Conservation (phyloP, 2,797 vertebrate species). For the Falco berigora region DNA sequence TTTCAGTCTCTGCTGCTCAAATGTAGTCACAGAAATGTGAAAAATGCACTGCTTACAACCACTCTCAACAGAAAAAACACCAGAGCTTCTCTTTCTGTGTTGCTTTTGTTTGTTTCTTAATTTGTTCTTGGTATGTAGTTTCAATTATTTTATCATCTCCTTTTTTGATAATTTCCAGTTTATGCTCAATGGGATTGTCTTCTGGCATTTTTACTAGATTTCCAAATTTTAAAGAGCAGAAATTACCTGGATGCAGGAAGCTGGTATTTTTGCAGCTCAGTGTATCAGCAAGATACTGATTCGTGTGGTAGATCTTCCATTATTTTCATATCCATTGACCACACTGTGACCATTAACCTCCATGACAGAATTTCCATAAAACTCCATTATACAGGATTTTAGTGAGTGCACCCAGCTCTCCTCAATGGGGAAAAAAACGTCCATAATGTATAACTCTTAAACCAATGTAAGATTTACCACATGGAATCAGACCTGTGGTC, state of each 20-base stretch:
- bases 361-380: background rate
- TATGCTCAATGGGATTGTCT: background rate
- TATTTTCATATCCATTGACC: background rate
- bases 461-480: background rate
- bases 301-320: background rate
- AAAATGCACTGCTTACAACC: background rate
- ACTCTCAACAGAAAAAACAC: background rate
- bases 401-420: background rate
- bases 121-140: background rate
- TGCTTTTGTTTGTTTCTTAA: accelerated
- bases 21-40: background rate
- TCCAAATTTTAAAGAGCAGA: background rate
- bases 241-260: background rate
- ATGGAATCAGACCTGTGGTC: background rate
- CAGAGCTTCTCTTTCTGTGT: background rate
- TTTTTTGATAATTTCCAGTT: background rate
- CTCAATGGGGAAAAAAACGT: background rate
- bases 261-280: background rate
- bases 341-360: background rate
- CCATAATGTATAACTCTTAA: background rate
- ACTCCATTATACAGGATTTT: background rate
- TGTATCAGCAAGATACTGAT: background rate
- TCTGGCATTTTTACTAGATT: background rate
- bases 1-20: background rate
- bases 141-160: background rate